These are phyloP conservation scores for Haemorhous mexicanus DNA, from an alignment of 2,113 vertebrate genomes.

Conservation along the genomic window DNA sequence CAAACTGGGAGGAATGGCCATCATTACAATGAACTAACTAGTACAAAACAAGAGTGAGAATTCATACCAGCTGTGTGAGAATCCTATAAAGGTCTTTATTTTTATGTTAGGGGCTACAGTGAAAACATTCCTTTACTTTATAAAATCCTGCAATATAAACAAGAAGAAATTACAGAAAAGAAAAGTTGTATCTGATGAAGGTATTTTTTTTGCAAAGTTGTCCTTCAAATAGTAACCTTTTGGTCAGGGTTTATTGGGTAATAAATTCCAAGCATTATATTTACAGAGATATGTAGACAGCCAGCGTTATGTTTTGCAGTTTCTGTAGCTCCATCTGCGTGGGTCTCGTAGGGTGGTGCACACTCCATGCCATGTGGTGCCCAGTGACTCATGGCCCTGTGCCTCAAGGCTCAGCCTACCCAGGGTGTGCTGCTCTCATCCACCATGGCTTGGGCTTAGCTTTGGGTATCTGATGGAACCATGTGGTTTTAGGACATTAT, in stretches of 20 bases:
- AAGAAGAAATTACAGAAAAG: not conserved
- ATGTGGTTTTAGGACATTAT: not conserved
- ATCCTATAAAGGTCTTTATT: not conserved
- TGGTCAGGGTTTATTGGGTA: constrained; percentile 21
- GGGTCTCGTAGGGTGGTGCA: not conserved
- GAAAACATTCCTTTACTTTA: not conserved
- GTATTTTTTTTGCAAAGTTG: not conserved
- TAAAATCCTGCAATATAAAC: not conserved
- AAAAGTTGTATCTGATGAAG: not conserved
- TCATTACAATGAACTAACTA: not conserved
- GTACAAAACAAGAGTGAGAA: not conserved
- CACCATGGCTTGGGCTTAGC: not conserved
- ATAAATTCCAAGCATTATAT: constrained; percentile 26
- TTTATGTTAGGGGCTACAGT: not conserved
- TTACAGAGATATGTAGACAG: not conserved
- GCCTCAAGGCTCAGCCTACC: not conserved
- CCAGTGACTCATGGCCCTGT: not conserved
- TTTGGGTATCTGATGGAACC: not conserved
- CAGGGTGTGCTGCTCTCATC: not conserved
- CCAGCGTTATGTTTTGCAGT: not conserved
- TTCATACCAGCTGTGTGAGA: not conserved
- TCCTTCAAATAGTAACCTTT: constrained; percentile 4
- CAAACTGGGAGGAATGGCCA: not conserved
- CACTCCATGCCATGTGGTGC: not conserved
- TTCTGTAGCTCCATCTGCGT: not conserved